A percentile compares a stretch with the other conserved stretches of the same genome.
These are phyloP conservation scores for Cheracebus regulus DNA, from an alignment of 2,797 vertebrate genomes.

Conservation along the genomic window DNA sequence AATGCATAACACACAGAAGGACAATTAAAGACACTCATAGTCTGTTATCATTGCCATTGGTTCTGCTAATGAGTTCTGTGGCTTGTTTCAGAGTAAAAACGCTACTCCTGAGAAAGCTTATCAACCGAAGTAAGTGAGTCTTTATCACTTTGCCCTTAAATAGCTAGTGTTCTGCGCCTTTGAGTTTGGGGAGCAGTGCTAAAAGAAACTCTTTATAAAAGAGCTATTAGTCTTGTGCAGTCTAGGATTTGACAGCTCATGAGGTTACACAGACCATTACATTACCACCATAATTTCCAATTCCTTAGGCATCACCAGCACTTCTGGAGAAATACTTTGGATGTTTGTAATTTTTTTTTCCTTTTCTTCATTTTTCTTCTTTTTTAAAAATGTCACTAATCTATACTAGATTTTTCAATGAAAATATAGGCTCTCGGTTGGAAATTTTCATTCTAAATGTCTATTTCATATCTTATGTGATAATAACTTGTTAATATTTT, in stretches of 20 bases:
- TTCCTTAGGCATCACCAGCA: slow-evolving; percentile 71
- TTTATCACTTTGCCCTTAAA: slow-evolving; percentile 77
- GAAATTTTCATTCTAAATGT: slow-evolving; percentile 33
- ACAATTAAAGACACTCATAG: slow-evolving; percentile 68
- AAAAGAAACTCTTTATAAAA: slow-evolving; percentile 78
- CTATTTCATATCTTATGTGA: background rate
- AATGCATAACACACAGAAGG: slow-evolving; percentile 67
- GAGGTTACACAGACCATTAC: slow-evolving; percentile 76
- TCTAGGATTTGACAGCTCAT: slow-evolving; percentile 80
- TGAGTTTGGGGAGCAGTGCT: slow-evolving; percentile 65
- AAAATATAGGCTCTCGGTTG: slow-evolving; percentile 39
- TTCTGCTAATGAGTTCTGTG: slow-evolving; percentile 80
- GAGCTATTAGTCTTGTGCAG: slow-evolving; percentile 78
- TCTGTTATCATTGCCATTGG: slow-evolving; percentile 71
- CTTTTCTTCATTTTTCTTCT: background rate
- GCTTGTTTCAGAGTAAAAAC: slow-evolving; percentile 76
- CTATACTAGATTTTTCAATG: background rate
- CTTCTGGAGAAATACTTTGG: slow-evolving; percentile 51
- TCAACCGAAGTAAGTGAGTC: slow-evolving; percentile 72
- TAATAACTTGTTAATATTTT: background rate
- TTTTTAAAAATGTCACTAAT: slow-evolving; percentile 43
- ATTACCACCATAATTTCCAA: slow-evolving; percentile 77
- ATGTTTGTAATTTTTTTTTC: background rate
- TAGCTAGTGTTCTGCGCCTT: slow-evolving; percentile 74
- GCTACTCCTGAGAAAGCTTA: slow-evolving; percentile 65